Evolutionary conservation across 1,140 invertebrate species (phyloP), one percentile per base, ranked within the genome.

Genomic region (Choristoneura fumiferana): DNA sequence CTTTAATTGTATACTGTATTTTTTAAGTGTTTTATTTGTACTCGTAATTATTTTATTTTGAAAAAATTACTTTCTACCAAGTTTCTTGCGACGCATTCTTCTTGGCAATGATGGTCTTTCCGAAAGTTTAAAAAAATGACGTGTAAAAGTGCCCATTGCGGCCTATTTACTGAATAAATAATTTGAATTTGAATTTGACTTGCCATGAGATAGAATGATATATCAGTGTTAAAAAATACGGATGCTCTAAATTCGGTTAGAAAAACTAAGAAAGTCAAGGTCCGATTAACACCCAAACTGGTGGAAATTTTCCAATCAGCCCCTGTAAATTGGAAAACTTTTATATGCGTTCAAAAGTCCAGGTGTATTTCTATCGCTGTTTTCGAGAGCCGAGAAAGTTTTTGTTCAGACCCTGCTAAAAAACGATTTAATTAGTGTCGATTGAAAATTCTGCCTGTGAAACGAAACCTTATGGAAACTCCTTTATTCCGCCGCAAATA

Each of bases 281-380:
- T 81, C 80, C 79, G 78, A 81, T 87, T 87, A 88, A 87, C 83
- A 84, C 78, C 78, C 76, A 76, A 84, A 85, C 76, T 73, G 81
- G 66, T 65, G 78, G 84, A 87, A 88, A 88, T 84, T 88, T 85
- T 84, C 84, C 82, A 88, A 88, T 87, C 82, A 85, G 78, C 78
- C 77, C 73, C 81, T 77, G 74, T 85, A 88, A 87, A 88, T 88
- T 88, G 80, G 85, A 88, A 85, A 88, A 88, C 79, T 87, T 88
- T 88, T 87, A 88, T 88, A 82, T 87, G 78, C 82, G 78, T 82
- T 86, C 76, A 79, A 88, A 84, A 82, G 80, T 87, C 81, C 81
- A 88, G 82, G 82, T 85, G 73, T 72, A 81, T 83, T 85, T 81
- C 82, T 84, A 85, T 76, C 76, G 81, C 62, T 68, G 68, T 65